Conservation (phyloP, 2,797 vertebrate species). For the Morus bassanus region DNA sequence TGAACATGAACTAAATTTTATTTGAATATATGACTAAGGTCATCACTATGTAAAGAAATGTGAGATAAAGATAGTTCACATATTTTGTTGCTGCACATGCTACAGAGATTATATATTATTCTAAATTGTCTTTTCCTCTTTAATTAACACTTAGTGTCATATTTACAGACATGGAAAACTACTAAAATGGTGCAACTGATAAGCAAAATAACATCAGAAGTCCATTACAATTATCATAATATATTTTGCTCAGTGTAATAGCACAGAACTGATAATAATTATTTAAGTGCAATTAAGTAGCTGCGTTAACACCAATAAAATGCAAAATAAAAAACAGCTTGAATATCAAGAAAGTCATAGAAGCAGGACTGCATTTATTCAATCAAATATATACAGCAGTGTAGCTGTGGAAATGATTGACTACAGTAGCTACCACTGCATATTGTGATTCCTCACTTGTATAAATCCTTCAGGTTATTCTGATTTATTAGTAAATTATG, state of each 20-base stretch:
- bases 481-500: not conserved
- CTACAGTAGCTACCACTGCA: not conserved
- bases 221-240: constrained; percentile 26
- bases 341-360: not conserved
- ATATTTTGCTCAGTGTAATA: constrained; percentile 22
- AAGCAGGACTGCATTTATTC: not conserved
- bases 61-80: not conserved
- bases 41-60: constrained; percentile 1
- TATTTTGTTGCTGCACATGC: not conserved
- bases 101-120: not conserved
- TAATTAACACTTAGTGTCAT: constrained; percentile 18
- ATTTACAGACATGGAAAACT: not conserved
- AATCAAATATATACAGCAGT: not conserved
- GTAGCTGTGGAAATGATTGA: not conserved
- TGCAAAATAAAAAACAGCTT: not conserved
- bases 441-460: not conserved
- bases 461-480: not conserved
- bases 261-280: constrained; percentile 1
- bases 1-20: not conserved
- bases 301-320: constrained; percentile 1
- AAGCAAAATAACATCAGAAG: constrained; percentile 24
- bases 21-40: not conserved
- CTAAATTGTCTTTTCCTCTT: not conserved
- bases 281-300: not conserved
- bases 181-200: constrained; percentile 16